Base-by-base conservation (phyloP, 2,797 vertebrate genomes). In the Diceros bicornis region DNA sequence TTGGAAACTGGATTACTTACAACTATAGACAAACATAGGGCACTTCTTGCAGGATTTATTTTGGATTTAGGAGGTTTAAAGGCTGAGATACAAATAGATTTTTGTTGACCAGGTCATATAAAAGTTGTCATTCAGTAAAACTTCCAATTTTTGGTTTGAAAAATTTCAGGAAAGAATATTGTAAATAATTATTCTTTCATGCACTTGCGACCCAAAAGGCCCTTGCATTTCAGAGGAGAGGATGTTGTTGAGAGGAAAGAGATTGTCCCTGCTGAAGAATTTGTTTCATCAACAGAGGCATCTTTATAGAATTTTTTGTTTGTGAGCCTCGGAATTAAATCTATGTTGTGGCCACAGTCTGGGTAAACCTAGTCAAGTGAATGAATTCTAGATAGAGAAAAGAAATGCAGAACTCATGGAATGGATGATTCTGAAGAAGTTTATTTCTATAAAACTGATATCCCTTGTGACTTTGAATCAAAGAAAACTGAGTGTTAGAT, bases 401-500 rank as follows among this genome's bases (percentile, higher is more conserved):
- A 91, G 47, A 92, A 94, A 75, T 93, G 20, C 55, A 69, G 59
- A 96, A 92, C 4, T 94, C 7, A 23, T 64, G n/a, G 57, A 78
- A 55, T 79, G n/a, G 64, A 89, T 94, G 59, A 79, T 94, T 95
- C 72, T 93, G 66, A 97, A 91, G 79, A 95, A 89, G 20, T 62
- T 93, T 6, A 59, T 59, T 91, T 95, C 72, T 93, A 59, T 86
- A 86, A 91, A 94, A 81, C 41, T 64, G 9, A 88, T 72, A 79
- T 4, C 16, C 14, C 72, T 91, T 75, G 18, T 94, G 34, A 81
- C n/a, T 72, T 87, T 87, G 61, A 85, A 29, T 85, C 27, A 91
- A 89, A 86, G 50, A 93, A 94, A 96, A 96, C 47, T 71, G 20
- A 87, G n/a, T 94, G 23, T 89, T 91, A 86, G 61, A 57, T 96